Evolutionary conservation across 1,140 invertebrate species (phyloP).

Genomic region (Cardiocondyla obscurior): DNA sequence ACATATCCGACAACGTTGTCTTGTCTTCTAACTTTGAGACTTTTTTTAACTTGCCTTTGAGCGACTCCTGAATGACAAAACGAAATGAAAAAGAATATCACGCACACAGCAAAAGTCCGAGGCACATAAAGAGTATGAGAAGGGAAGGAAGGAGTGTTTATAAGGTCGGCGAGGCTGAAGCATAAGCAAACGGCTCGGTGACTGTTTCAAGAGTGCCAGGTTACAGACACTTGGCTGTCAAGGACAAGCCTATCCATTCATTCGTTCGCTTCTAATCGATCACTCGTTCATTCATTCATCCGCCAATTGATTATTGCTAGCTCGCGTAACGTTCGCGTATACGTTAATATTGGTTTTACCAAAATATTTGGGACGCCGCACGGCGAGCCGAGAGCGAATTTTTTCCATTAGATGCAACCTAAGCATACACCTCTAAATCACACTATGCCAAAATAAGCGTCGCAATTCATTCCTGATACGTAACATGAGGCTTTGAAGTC

Average conservation of each 20-base stretch:
- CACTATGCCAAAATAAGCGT: neutral
- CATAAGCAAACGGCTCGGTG: conserved; percentile 44
- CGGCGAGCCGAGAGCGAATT: neutral
- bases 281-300: conserved; percentile 44
- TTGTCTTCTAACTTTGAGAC: neutral
- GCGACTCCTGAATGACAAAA: neutral
- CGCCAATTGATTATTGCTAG: conserved; percentile 34
- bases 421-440: neutral
- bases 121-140: neutral
- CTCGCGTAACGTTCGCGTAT: neutral
- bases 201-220: conserved; percentile 59
- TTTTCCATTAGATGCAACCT: neutral
- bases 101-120: neutral
- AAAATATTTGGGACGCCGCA: neutral
- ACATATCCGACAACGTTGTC: neutral
- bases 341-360: neutral
- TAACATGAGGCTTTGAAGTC: no score
- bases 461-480: neutral
- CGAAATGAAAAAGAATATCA: neutral
- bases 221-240: conserved; percentile 62
- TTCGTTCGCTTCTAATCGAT: conserved; percentile 50
- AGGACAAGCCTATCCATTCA: conserved; percentile 70
- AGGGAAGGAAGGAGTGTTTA: conserved; percentile 46
- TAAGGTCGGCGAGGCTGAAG: conserved; percentile 44
- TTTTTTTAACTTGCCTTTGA: neutral